Conservation (phyloP, 2,113 vertebrate species). For the Murina feae region DNA sequence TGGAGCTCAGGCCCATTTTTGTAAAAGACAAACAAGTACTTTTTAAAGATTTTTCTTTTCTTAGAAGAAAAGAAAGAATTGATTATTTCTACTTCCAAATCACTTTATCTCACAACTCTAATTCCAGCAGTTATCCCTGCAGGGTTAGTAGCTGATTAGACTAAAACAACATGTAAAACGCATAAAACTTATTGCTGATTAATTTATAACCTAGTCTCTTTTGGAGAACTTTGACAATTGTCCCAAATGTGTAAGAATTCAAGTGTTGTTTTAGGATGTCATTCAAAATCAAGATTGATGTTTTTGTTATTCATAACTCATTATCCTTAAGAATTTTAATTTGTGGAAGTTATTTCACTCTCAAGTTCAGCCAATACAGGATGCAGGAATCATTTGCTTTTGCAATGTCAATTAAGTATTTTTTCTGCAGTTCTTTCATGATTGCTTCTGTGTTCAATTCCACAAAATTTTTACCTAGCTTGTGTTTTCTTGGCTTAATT, state of each 20-base stretch:
- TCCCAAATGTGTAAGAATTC: neutral
- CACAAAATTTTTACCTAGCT: slow-evolving; percentile 20
- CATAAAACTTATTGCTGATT: slow-evolving; percentile 46
- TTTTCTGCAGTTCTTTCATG: neutral
- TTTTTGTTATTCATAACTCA: neutral
- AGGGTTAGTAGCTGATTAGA: slow-evolving; percentile 47
- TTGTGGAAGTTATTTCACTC: slow-evolving; percentile 12
- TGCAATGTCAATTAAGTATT: neutral
- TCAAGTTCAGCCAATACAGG: neutral
- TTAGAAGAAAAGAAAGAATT: slow-evolving; percentile 56
- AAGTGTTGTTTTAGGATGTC: slow-evolving; percentile 48
- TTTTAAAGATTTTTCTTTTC: slow-evolving; percentile 52
- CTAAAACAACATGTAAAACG: slow-evolving; percentile 22
- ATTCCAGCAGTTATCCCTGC: neutral
- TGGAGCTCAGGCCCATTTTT: neutral
- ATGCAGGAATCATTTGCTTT: slow-evolving; percentile 27
- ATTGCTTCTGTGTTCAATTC: slow-evolving; percentile 53
- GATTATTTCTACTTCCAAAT: slow-evolving; percentile 45
- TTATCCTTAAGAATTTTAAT: slow-evolving; percentile 53
- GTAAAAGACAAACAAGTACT: slow-evolving; percentile 43
- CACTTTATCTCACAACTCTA: slow-evolving; percentile 52
- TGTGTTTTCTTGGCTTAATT: slow-evolving; percentile 52
- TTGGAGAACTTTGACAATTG: slow-evolving; percentile 36
- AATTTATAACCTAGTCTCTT: slow-evolving; percentile 51
- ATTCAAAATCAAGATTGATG: slow-evolving; percentile 56